phyloP scores from a whole-genome alignment of 2,113 vertebrate genomes.

The Heterocephalus glaber region DNA sequence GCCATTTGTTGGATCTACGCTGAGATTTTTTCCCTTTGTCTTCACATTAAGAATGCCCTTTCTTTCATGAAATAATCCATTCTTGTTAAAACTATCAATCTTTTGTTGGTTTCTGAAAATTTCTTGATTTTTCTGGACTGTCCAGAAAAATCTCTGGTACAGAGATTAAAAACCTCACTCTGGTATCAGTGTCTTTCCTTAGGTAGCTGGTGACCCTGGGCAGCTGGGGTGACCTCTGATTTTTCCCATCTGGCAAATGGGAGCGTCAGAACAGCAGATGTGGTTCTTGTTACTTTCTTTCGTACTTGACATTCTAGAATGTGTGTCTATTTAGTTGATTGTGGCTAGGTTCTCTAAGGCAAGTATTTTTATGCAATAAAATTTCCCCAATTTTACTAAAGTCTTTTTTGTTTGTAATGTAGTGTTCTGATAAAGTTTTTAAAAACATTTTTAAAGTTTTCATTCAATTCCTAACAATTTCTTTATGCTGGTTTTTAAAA shows the following conservation, averaged over 20 bases:
- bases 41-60: slow-evolving; percentile 9
- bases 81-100: slow-evolving; percentile 4
- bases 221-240: background rate
- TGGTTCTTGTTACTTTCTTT: slow-evolving; percentile 37
- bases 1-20: background rate
- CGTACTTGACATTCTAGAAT: slow-evolving; percentile 14
- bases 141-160: background rate
- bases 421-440: background rate
- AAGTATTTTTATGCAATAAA: slow-evolving; percentile 13
- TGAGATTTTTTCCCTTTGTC: background rate
- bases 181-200: background rate
- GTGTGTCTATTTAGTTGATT: slow-evolving; percentile 18
- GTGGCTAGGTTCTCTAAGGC: slow-evolving; percentile 45
- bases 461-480: background rate
- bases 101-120: slow-evolving; percentile 8
- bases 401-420: slow-evolving; percentile 18
- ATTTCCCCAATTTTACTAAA: slow-evolving; percentile 28
- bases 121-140: slow-evolving; percentile 8
- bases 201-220: background rate
- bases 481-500: background rate
- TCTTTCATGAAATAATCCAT: slow-evolving; percentile 34
- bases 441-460: slow-evolving; percentile 19
- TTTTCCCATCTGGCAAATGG: slow-evolving; percentile 8
- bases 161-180: background rate
- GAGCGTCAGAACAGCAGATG: background rate